These are phyloP conservation scores for Stegodyphus dumicola DNA, from an alignment of 1,140 invertebrate genomes.

Conservation along the genomic window DNA sequence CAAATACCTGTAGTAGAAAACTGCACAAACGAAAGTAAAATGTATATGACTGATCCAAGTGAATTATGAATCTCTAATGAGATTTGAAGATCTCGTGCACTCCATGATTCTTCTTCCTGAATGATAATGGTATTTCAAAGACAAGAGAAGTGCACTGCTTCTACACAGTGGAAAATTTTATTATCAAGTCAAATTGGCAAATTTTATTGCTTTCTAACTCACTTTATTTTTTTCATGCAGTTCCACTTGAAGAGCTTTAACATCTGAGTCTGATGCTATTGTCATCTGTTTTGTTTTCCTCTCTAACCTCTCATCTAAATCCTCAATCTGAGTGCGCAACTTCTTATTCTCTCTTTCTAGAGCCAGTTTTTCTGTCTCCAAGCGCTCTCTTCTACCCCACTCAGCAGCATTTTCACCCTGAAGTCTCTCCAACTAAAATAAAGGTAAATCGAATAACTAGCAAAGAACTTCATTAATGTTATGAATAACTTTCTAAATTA, in stretches of 20 bases:
- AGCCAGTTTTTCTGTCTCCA: slow-evolving; percentile 89
- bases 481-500: too few relatives aligned
- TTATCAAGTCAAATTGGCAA: too few relatives aligned
- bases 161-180: too few relatives aligned
- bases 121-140: too few relatives aligned
- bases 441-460: slow-evolving; percentile 50
- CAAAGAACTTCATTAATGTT: slow-evolving; percentile 29
- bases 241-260: slow-evolving; percentile 79
- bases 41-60: too few relatives aligned
- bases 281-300: slow-evolving; percentile 68
- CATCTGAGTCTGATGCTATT: slow-evolving; percentile 72
- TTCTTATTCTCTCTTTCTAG: slow-evolving; percentile 92
- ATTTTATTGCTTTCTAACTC: slow-evolving; percentile 5
- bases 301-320: slow-evolving; percentile 80
- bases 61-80: too few relatives aligned
- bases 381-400: slow-evolving; percentile 88
- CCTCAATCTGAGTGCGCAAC: slow-evolving; percentile 82
- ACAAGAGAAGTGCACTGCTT: too few relatives aligned
- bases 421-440: slow-evolving; percentile 78
- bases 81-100: too few relatives aligned
- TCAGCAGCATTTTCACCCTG: slow-evolving; percentile 93
- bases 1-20: too few relatives aligned
- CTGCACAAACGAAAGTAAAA: too few relatives aligned
- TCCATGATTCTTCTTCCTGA: too few relatives aligned
- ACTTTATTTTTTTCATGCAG: slow-evolving; percentile 80